These are phyloP conservation scores for Lacerta agilis DNA, from an alignment of 2,797 vertebrate genomes.

Conservation along the genomic window DNA sequence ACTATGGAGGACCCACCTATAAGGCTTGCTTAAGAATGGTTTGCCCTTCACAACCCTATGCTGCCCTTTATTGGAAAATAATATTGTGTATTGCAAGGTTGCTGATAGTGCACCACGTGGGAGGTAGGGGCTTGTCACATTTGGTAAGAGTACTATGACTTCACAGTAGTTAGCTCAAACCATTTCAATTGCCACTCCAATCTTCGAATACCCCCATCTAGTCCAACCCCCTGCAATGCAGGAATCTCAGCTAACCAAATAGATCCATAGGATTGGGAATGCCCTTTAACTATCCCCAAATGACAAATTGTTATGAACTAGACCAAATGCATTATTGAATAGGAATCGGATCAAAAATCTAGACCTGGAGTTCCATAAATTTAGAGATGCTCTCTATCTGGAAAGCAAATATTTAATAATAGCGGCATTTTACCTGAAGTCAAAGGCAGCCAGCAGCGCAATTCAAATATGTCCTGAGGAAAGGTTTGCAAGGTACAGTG, in stretches of 20 bases:
- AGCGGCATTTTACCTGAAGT: slow-evolving; percentile 16
- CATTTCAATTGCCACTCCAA: background rate
- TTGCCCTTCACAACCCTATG: background rate
- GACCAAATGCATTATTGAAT: background rate
- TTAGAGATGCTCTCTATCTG: background rate
- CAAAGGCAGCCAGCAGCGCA: background rate
- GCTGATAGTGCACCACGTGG: background rate
- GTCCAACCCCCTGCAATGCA: too few relatives aligned
- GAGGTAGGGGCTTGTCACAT: background rate
- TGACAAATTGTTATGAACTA: background rate
- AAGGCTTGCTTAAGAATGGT: background rate
- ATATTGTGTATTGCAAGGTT: background rate
- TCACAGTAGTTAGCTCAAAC: background rate
- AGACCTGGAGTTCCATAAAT: background rate
- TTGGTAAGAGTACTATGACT: background rate
- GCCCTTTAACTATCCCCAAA: background rate
- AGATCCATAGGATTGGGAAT: background rate
- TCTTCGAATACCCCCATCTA: too few relatives aligned
- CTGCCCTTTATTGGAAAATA: background rate
- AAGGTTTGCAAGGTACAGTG: background rate
- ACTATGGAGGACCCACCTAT: background rate
- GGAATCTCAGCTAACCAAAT: background rate
- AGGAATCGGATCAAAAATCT: background rate
- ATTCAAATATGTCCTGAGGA: background rate
- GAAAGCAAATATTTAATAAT: slow-evolving; percentile 2